phyloP scores from a whole-genome alignment of 2,113 vertebrate species.

The Sinocyclocheilus anshuiensis region DNA sequence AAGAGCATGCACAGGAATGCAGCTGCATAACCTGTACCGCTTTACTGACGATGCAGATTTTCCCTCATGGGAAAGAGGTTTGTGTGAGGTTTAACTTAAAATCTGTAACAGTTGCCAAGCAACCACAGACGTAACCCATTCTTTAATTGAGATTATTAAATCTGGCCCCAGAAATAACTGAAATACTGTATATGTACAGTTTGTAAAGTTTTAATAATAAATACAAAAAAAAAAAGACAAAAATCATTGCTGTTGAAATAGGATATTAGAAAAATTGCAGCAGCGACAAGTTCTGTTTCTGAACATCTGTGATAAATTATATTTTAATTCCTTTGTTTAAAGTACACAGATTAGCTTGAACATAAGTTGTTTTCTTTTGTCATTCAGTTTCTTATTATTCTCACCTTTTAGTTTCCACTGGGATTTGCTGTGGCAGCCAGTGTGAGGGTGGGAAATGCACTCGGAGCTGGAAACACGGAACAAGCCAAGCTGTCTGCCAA shows the following conservation, averaged over 20 bases:
- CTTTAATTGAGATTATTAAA: neutral
- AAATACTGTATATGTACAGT: neutral
- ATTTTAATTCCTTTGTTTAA: neutral
- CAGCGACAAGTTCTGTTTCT: neutral
- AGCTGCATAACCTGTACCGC: neutral
- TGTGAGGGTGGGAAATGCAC: constrained; percentile 83
- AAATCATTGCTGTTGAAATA: neutral
- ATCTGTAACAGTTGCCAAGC: neutral
- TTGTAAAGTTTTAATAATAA: neutral
- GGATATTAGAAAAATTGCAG: neutral
- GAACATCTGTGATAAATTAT: neutral
- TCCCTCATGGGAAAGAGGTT: neutral
- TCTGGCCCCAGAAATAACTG: neutral
- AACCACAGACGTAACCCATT: neutral
- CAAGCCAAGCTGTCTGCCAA: constrained; percentile 78
- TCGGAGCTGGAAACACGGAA: constrained; percentile 79
- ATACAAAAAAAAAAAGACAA: neutral
- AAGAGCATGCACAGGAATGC: neutral
- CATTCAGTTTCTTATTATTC: neutral
- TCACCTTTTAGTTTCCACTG: constrained; percentile 76
- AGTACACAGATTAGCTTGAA: neutral
- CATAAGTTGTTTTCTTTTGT: neutral
- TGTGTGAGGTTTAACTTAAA: neutral
- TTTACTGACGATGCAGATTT: neutral
- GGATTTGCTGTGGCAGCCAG: constrained; percentile 80